Percentiles rank a stretch among this genome's conserved stretches.
phyloP scores from a whole-genome alignment of 92 coral and sea anemone genomes.

The Zoanthus sansibaricus region DNA sequence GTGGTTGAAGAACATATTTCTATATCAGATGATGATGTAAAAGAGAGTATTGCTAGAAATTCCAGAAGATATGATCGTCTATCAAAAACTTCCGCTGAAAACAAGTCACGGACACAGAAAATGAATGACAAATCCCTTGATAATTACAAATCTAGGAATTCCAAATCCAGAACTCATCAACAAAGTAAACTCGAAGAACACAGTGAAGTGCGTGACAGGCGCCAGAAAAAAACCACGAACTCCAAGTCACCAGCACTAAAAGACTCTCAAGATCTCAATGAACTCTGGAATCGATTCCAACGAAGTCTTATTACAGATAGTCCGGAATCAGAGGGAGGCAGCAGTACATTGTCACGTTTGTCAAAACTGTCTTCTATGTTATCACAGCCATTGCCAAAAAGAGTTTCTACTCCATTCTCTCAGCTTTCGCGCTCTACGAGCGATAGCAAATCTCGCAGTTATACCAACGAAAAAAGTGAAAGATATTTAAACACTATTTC shows the following conservation, averaged over 20 bases:
- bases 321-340: slow-evolving; percentile 54
- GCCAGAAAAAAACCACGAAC: slow-evolving; percentile 26
- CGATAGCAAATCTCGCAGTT: slow-evolving; percentile 33
- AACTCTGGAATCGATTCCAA: slow-evolving; percentile 79
- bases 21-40: slow-evolving; percentile 8
- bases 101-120: not conserved
- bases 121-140: not conserved
- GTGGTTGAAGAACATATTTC: slow-evolving; percentile 12
- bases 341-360: slow-evolving; percentile 67
- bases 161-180: not conserved
- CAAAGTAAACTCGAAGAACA: not conserved
- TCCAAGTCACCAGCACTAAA: slow-evolving; percentile 45
- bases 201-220: slow-evolving; percentile 21
- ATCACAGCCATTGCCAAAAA: slow-evolving; percentile 67
- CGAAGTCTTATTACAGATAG: slow-evolving; percentile 63
- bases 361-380: slow-evolving; percentile 75
- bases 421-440: slow-evolving; percentile 43
- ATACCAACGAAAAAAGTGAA: slow-evolving; percentile 41
- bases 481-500: slow-evolving; percentile 55
- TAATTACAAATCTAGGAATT: not conserved
- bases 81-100: not conserved
- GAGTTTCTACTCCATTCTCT: slow-evolving; percentile 54
- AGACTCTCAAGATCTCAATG: slow-evolving; percentile 69
- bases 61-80: slow-evolving; percentile 8
- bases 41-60: not conserved